Base-by-base conservation (phyloP, 2,797 vertebrate species). In the Tragelaphus oryx region DNA sequence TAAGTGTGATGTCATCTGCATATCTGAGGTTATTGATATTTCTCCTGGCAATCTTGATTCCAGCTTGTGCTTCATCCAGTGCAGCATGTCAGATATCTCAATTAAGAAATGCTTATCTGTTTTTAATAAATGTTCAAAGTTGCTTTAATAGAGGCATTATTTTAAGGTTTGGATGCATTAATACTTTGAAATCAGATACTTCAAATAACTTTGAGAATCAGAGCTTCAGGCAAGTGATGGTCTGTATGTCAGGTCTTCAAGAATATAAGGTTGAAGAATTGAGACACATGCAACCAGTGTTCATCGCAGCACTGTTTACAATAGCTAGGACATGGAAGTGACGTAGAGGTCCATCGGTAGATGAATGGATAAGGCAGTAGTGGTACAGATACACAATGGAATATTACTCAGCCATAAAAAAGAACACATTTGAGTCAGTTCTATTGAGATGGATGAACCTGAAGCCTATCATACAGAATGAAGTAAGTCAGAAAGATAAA, bases 141-240 rank as follows among this genome's bases (percentile, higher is more conserved):
- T 82, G 20, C 62, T 95, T 89, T 81, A 41, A 83, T 75, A 88
- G 37, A 60, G 8, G 12, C 74, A 80, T 74, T 76, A 68, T 87
- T 93, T 81, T 81, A 81, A 80, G 30, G 10, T 33, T 88, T 95
- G 41, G 30, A 33, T 96, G 65, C 89, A 10, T 11, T 91, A 88
- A 62, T 83, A 89, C 6, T 46, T 18, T 95, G 87, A 92, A 96
- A 86, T 93, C n/a, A 92, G 54, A 24, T 95, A 86, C 22, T 92
- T 33, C 28, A 74, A 20, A 55, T 74, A 26, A 28, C 33, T 81
- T 37, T 88, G 14, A 33, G 94, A 86, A 62, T 93, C 52, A 90
- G 71, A 92, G 84, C 68, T 87, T 26, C 5, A 78, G 16, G 79
- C 30, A 78, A 22, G 24, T 41, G 59, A 79, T 52, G 44, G 4